Evolutionary conservation across 2,797 vertebrate genomes (phyloP), one percentile per base, ranked within the genome.

Genomic region (Pangasius mekongensis): DNA sequence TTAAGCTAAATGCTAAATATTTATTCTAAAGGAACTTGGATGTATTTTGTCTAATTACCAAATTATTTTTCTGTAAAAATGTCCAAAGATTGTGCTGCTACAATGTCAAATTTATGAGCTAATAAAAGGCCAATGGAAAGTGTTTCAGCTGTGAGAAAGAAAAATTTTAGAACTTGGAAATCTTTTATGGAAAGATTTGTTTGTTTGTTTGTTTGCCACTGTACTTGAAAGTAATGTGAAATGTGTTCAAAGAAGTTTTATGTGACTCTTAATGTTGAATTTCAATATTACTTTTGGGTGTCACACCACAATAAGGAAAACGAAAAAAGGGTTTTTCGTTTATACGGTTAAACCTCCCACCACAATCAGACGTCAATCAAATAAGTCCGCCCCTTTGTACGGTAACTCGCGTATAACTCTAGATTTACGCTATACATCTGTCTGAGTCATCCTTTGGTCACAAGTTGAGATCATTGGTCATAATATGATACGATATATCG

Each of bases 21-120:
- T 76, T 87, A 74, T 67, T 22, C 58, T 22, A 18, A 10, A 71
- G 14, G 10, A 24, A 66, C 14, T 36, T 67, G 24, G 16, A 84
- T 84, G 83, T 84, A 74, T 87, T 76, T 49, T 84, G 76, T 86
- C 66, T 20, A 81, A 60, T 18, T 8, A 22, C 67, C 3, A 66
- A 67, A 87, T n/a, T 33, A 24, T 39, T 86, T 87, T 87, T 56
- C 30, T 14, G n/a, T 76, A 88, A n/a, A 64, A 88, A 67, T 39
- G 22, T 67, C 47, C 60, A 33, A 83, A 66, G 64, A 16, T 66
- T 66, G 60, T 84, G 77, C 64, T 88, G 74, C 66, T 81, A 62
- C 18, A 20, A 5, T 73, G 71, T 84, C 4, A 39, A 18, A 27
- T 60, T 60, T 58, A 39, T 77, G 18, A 85, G 11, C 66, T 82